Conservation (phyloP, 2,797 vertebrate genomes). For the Sebastes taczanowskii region DNA sequence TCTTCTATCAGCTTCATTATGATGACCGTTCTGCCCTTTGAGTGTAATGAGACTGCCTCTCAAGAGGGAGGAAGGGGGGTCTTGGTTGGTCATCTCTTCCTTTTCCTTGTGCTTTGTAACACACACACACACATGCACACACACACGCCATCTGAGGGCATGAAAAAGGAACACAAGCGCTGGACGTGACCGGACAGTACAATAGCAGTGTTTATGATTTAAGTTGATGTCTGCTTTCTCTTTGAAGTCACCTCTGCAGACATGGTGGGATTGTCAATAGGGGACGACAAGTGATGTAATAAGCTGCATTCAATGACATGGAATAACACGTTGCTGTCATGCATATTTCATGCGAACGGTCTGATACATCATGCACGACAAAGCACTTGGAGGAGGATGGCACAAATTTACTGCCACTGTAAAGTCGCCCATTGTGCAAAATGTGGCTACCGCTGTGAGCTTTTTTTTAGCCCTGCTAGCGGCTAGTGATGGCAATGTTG, state of each 20-base stretch:
- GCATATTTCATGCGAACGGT: constrained; percentile 62
- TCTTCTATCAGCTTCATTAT: constrained; percentile 76
- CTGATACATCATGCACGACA: constrained; percentile 48
- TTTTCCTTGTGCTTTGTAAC: constrained; percentile 52
- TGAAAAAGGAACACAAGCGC: constrained; percentile 32
- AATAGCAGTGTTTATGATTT: constrained; percentile 65
- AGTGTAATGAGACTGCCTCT: constrained; percentile 76
- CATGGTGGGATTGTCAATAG: constrained; percentile 52
- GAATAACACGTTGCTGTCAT: constrained; percentile 58
- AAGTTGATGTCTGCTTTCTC: constrained; percentile 62
- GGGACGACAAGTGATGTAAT: constrained; percentile 60
- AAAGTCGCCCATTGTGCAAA: not conserved
- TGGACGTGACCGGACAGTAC: constrained; percentile 62
- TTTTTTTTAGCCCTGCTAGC: not conserved
- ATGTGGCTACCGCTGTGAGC: not conserved
- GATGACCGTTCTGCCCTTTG: constrained; percentile 81
- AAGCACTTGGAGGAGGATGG: constrained; percentile 28
- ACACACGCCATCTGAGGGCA: constrained; percentile 39
- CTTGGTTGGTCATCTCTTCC: constrained; percentile 56
- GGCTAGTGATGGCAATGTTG: not conserved
- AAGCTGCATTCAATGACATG: constrained; percentile 50
- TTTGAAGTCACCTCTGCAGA: constrained; percentile 74
- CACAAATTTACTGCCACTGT: not conserved
- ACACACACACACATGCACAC: constrained; percentile 12
- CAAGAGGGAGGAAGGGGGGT: not conserved